Base-by-base conservation (phyloP, 2,797 vertebrate genomes). In the Darevskia mixta region DNA sequence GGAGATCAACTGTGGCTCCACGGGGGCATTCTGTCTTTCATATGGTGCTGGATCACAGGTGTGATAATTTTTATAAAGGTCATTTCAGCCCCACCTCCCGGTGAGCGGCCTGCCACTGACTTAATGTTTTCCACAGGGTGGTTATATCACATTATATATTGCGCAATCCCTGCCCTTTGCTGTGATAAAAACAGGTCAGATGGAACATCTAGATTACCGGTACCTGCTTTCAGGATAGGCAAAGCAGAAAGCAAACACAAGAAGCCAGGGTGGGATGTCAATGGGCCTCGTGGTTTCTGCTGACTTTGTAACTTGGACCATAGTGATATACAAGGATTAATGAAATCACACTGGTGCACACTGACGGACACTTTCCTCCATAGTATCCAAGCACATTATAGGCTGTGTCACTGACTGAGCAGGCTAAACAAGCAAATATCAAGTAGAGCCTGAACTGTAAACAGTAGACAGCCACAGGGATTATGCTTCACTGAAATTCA, bases 121-220 rank as follows among this genome's bases (percentile, higher is more conserved):
- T 85, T 91, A 25, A 83, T 69, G 77, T 86, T 90, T 89, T 67
- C 55, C 8, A 0, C 55, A 72, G 45, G 35, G 64, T 18, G 61
- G 69, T 77, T 90, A 88, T 86, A 45, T 32, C 80, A 91, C 85
- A 1, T 20, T 45, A 75, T 71, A 81, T 72, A 66, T 93, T 92
- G 91, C 88, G 72, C 84, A 87, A 89, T 81, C 20, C 23, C 49
- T 77, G 75, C 0, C 5, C 17, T 86, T 80, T 89, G 88, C 91
- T 83, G 86, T 86, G 82, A 58, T 69, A 83, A 76, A 87, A 85
- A 90, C 27, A 73, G 75, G 72, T 86, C 91, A 87, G 86, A 81
- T 38, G 91, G 87, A 92, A 90, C 64, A 87, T 83, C 3, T 2
- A 1, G 0, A 83, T 83, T 86, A 83, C 0, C 66, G 80, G 83